phyloP scores from a whole-genome alignment of 2,888 invertebrate genomes.

The Agapostemon virescens region DNA sequence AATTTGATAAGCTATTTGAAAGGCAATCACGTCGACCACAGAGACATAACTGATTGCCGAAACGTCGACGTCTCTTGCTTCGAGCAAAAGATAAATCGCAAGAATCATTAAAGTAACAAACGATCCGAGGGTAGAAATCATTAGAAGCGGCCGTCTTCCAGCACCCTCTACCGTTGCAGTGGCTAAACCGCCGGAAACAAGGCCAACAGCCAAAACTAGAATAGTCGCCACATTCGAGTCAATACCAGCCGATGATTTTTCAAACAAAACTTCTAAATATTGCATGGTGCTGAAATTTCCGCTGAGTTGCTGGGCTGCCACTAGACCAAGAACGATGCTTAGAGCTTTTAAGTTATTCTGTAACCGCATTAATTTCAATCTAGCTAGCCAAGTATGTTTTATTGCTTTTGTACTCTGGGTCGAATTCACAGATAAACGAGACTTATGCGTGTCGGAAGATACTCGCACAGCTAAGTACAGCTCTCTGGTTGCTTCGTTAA shows the following conservation, averaged over 20 bases:
- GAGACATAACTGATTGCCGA: conserved; percentile 72
- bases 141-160: conserved; percentile 81
- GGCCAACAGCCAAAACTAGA: conserved; percentile 81
- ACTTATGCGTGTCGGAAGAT: conserved; percentile 38
- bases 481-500: conserved; percentile 46
- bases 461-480: conserved; percentile 44
- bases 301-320: conserved; percentile 78
- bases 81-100: conserved; percentile 72
- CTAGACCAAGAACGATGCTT: conserved; percentile 73
- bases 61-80: conserved; percentile 62
- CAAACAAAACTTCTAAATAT: conserved; percentile 73
- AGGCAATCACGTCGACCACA: conserved; percentile 73
- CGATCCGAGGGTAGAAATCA: conserved; percentile 80
- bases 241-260: conserved; percentile 69
- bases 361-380: conserved; percentile 62
- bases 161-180: conserved; percentile 80
- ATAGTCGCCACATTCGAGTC: conserved; percentile 79
- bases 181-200: conserved; percentile 75
- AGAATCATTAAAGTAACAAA: conserved; percentile 71
- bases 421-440: conserved; percentile 26
- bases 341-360: conserved; percentile 73
- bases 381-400: conserved; percentile 61
- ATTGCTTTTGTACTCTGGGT: conserved; percentile 31
- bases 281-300: conserved; percentile 78
- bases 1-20: conserved; percentile 75